phyloP scores from a whole-genome alignment of 2,113 vertebrate species.

The Osmerus eperlanus region DNA sequence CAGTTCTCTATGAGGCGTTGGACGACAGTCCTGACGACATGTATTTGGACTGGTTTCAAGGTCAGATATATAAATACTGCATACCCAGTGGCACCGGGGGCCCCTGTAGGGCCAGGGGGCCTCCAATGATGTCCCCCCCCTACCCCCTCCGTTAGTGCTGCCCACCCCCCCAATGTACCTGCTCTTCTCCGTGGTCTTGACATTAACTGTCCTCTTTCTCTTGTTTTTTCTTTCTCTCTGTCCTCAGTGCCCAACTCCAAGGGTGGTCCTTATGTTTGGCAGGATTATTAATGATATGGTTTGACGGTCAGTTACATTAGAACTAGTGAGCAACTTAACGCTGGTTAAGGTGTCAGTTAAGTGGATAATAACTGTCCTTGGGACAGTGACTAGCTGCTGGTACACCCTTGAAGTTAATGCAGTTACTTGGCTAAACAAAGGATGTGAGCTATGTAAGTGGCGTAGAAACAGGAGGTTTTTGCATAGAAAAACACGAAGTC shows the following conservation, averaged over 20 bases:
- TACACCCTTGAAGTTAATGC: slow-evolving; percentile 42
- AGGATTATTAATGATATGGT: slow-evolving; percentile 32
- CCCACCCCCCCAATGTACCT: slow-evolving; percentile 38
- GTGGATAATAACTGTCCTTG: not conserved
- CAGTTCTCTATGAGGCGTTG: slow-evolving; percentile 74
- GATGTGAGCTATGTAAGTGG: slow-evolving; percentile 40
- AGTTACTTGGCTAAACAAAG: slow-evolving; percentile 23
- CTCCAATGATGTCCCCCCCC: slow-evolving; percentile 26
- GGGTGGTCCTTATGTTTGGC: slow-evolving; percentile 24
- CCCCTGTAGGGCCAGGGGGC: slow-evolving; percentile 48
- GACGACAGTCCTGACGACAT: slow-evolving; percentile 75
- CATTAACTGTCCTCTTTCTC: slow-evolving; percentile 24
- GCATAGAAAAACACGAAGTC: slow-evolving; percentile 28
- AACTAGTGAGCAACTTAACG: slow-evolving; percentile 32
- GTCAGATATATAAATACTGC: slow-evolving; percentile 62
- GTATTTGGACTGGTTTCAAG: slow-evolving; percentile 79
- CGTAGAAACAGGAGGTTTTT: slow-evolving; percentile 43
- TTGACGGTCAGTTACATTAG: slow-evolving; percentile 26
- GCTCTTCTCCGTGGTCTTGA: slow-evolving; percentile 37
- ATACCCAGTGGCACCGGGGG: slow-evolving; percentile 5
- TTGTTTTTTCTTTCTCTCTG: slow-evolving; percentile 23
- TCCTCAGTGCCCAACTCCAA: slow-evolving; percentile 34
- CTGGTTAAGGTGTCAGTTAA: slow-evolving; percentile 47
- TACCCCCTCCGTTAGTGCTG: slow-evolving; percentile 28
- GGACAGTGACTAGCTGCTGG: slow-evolving; percentile 6